Base-by-base conservation (phyloP, 2,113 vertebrate genomes). In the Mirounga angustirostris region DNA sequence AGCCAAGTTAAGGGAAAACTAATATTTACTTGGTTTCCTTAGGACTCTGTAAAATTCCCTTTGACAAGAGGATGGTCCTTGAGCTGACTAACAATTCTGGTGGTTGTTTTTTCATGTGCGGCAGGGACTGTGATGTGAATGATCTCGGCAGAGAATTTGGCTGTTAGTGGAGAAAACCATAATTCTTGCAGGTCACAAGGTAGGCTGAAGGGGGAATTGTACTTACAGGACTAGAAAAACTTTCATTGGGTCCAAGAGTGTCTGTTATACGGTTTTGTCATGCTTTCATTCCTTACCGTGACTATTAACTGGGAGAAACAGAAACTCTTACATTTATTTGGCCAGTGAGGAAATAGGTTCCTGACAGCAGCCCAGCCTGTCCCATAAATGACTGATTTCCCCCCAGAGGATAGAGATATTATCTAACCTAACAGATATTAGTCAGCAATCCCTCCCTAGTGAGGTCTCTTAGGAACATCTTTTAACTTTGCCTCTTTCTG, bases 401-500 rank as follows among this genome's bases (percentile, higher is more conserved):
- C 65, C 21, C 40, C 13, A 40, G 30, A 88, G 26, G 11, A 9
- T 19, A n/a, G 33, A 91, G 58, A 33, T 91, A 67, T 22, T 73
- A 59, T 50, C 73, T 94, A 71, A 91, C 63, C 73, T 87, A 63
- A 80, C 56, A 91, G 80, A 26, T 82, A 43, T 52, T 65, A 83
- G 58, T 58, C 59, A 95, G 79, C 59, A 74, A 5, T 86, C 76
- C 78, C 78, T 81, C 16, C 71, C 86, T 58, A 33, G 54, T 56
- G 69, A 97, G 81, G 85, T 63, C 78, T 73, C 80, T 81, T 28
- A 63, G 67, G 33, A 69, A 73, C 43, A 18, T 59, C 65, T 89
- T 89, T 91, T 65, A 63, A 65, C 73, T 78, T 30, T 19, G 36
- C 52, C 65, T 94, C 58, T 81, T 50, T 95, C 85, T 97, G 90